Evolutionary conservation across 2,113 vertebrate genomes (phyloP).

Genomic region (Sapayoa aenigma): DNA sequence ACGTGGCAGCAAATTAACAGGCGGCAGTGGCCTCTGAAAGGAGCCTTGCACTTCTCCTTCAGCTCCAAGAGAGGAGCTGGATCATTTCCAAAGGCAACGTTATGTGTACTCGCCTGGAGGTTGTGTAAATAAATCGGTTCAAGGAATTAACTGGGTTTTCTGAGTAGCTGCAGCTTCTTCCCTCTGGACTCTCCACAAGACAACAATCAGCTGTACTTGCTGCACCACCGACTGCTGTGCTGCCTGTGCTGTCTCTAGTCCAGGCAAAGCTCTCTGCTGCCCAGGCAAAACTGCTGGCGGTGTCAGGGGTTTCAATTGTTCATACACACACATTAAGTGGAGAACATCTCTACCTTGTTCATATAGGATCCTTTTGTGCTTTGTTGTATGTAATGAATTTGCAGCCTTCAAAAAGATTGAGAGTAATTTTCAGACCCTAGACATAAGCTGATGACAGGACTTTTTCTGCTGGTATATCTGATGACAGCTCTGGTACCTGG

Average conservation of each 20-base stretch:
- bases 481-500: not conserved
- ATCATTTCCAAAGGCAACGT: not conserved
- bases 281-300: fast-evolving
- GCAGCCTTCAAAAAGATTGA: not conserved
- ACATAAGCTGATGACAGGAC: not conserved
- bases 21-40: fast-evolving
- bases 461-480: not conserved
- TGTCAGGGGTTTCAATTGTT: not conserved
- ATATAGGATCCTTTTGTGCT: not conserved
- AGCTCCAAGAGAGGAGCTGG: not conserved
- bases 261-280: not conserved
- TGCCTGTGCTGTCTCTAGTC: fast-evolving
- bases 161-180: not conserved
- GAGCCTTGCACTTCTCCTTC: not conserved
- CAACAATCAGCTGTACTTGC: fast-evolving
- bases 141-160: not conserved
- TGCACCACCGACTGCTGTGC: fast-evolving
- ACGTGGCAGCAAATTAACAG: not conserved
- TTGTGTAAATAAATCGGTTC: slow-evolving; percentile 13
- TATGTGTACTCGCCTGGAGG: slow-evolving; percentile 7
- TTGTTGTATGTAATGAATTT: not conserved
- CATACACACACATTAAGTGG: fast-evolving
- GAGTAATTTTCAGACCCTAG: not conserved
- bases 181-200: fast-evolving
- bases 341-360: not conserved